These are phyloP conservation scores for Myotis lucifugus DNA, from an alignment of 2,113 vertebrate genomes.

Conservation along the genomic window DNA sequence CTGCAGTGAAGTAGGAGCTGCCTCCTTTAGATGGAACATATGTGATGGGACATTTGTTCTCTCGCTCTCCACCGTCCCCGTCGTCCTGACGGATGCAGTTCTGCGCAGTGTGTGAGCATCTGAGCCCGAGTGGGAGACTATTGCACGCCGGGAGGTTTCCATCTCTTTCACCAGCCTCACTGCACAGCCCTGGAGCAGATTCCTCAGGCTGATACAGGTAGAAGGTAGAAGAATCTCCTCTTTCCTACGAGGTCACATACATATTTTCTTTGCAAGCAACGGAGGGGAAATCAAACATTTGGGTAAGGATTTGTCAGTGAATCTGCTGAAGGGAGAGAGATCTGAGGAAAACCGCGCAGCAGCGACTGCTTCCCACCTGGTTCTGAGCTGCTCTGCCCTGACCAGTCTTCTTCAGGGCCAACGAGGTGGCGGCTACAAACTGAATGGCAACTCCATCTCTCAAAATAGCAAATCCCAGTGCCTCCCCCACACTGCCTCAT, in stretches of 20 bases:
- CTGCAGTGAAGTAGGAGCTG: neutral
- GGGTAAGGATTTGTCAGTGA: neutral
- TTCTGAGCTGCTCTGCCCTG: neutral
- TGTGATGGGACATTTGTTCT: neutral
- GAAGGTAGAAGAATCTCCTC: neutral
- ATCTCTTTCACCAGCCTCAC: neutral
- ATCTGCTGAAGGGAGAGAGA: neutral
- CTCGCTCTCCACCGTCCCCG: accelerated
- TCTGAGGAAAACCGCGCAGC: neutral
- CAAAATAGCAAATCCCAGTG: neutral
- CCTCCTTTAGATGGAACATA: neutral
- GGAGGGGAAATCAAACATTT: neutral
- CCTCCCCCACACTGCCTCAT: neutral
- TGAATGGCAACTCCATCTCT: accelerated
- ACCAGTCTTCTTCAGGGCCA: neutral
- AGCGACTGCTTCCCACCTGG: neutral
- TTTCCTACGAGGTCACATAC: accelerated
- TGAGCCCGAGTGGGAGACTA: neutral
- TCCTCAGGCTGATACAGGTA: accelerated
- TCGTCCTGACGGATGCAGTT: neutral
- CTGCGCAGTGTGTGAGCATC: neutral
- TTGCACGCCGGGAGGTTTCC: neutral
- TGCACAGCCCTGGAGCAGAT: neutral
- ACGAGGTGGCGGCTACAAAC: accelerated
- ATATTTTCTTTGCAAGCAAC: neutral